Conservation (phyloP, 2,888 invertebrate genomes). For the Lordiphosa fenestrarum region DNA sequence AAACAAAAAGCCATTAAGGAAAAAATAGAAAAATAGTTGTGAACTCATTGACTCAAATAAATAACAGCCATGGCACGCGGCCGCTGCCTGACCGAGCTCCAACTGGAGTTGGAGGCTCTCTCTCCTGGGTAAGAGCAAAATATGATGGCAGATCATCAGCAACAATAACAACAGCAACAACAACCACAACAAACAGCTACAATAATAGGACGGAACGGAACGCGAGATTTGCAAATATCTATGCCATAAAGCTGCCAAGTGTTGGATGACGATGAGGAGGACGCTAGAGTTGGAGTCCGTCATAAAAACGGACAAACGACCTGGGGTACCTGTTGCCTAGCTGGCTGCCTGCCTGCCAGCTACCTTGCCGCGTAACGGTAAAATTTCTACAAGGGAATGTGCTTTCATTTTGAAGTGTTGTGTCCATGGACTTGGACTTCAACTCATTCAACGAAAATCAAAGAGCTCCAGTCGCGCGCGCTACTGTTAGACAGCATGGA, state of each 20-base stretch:
- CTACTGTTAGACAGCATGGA: constrained; percentile 62
- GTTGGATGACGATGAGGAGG: constrained; percentile 49
- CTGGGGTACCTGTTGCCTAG: constrained; percentile 26
- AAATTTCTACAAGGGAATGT: constrained; percentile 74
- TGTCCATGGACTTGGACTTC: constrained; percentile 60
- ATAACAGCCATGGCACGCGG: constrained; percentile 69
- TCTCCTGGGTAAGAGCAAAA: constrained; percentile 8
- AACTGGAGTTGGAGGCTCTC: constrained; percentile 20
- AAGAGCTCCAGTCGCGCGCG: constrained; percentile 43
- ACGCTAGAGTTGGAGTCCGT: constrained; percentile 17
- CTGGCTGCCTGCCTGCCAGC: constrained; percentile 4
- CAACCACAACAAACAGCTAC: constrained; percentile 65
- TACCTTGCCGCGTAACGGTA: constrained; percentile 62
- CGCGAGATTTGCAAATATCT: constrained; percentile 70
- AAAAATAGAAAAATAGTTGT: constrained; percentile 59
- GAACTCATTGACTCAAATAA: constrained; percentile 73
- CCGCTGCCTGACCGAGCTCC: constrained; percentile 23
- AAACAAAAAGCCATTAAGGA: constrained; percentile 56
- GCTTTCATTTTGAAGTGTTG: constrained; percentile 75
- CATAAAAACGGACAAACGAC: constrained; percentile 67
- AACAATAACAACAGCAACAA: constrained; percentile 64
- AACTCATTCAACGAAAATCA: constrained; percentile 61
- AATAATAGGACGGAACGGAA: constrained; percentile 54
- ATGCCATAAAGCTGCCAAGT: constrained; percentile 70
- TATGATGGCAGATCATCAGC: constrained; percentile 57